Evolutionary conservation across 2,888 invertebrate genomes (phyloP), one percentile per base, ranked within the genome.

Genomic region (Rhopalosiphum nymphaeae): DNA sequence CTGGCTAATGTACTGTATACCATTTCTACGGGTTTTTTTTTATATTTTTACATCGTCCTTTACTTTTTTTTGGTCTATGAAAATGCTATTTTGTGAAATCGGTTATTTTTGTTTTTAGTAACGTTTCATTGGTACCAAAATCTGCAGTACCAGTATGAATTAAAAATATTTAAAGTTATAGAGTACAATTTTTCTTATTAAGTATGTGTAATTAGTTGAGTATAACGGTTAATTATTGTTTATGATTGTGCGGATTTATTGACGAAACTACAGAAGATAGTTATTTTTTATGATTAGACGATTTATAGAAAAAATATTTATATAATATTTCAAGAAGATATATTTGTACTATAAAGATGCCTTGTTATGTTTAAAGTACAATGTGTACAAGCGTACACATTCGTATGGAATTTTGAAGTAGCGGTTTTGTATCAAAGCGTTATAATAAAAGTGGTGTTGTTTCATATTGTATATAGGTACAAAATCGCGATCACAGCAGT

Each of bases 391-490:
- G 78, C 78, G 36, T 36, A 78, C 36, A 78, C 78, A 42, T 78
- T 21, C 21, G 21, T 9, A 16, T 36, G 36, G 36, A 57, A 56
- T 89, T 56, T 53, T 89, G 26, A 89, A 89, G 10, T 89, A 88
- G 53, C 88, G 88, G 36, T 88, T 88, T 88, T 36, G 36, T 88
- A 88, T 88, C 87, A 88, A 88, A 88, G 53, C 26, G 25, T 4
- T 42, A 42, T 26, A 42, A 89, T 78, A 78, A 78, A 9, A 78
- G 78, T 78, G 36, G 78, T 42, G 78, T 78, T 78, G 78, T 78
- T 36, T 78, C 21, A 36, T 78, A 36, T 78, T 78, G 36, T 36
- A n/a, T 57, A 49, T 16, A 67, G n/a, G n/a, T 78, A 78, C 9
- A 36, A 9, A 36, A 36, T 78, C 78, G 2, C 78, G 78, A 78